A percentile compares a stretch with the other conserved stretches of the same genome.
Conservation (phyloP, 2,797 vertebrate genomes). For the Amblyopsis hoosieri region DNA sequence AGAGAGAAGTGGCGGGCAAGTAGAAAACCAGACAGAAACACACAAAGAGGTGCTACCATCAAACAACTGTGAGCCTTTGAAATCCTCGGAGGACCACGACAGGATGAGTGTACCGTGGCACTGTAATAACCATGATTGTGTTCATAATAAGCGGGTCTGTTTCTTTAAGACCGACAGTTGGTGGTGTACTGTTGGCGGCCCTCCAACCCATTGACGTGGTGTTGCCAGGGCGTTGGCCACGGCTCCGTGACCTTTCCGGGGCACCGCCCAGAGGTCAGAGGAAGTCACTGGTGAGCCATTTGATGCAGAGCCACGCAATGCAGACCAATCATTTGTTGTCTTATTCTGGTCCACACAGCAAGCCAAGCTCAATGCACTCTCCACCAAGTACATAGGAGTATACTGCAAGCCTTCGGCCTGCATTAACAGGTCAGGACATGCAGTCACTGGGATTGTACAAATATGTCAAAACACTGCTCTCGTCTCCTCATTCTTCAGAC, state of each 20-base stretch:
- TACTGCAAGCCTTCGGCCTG: slow-evolving; percentile 56
- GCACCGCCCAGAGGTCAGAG: slow-evolving; percentile 70
- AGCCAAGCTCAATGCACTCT: slow-evolving; percentile 42
- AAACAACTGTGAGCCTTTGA: slow-evolving; percentile 62
- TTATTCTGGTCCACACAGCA: slow-evolving; percentile 24
- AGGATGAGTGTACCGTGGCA: slow-evolving; percentile 56
- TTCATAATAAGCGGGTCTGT: slow-evolving; percentile 68
- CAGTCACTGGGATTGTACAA: slow-evolving; percentile 32
- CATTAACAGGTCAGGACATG: slow-evolving; percentile 56
- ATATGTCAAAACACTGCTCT: slow-evolving; percentile 41
- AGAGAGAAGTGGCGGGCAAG: slow-evolving; percentile 18
- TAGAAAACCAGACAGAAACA: neutral
- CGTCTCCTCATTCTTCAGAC: slow-evolving; percentile 31
- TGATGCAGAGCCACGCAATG: slow-evolving; percentile 40
- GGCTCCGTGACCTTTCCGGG: slow-evolving; percentile 50
- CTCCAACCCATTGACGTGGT: slow-evolving; percentile 42
- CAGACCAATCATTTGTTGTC: slow-evolving; percentile 5
- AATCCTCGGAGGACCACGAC: slow-evolving; percentile 40
- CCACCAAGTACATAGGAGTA: slow-evolving; percentile 50
- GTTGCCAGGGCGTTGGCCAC: slow-evolving; percentile 47
- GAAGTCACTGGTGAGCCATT: slow-evolving; percentile 51
- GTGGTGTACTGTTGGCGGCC: slow-evolving; percentile 57
- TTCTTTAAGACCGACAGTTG: slow-evolving; percentile 56
- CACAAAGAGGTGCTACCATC: slow-evolving; percentile 41
- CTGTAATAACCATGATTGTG: slow-evolving; percentile 68